Conservation (phyloP, 1,140 invertebrate species). For the Megalonaias nervosa region DNA sequence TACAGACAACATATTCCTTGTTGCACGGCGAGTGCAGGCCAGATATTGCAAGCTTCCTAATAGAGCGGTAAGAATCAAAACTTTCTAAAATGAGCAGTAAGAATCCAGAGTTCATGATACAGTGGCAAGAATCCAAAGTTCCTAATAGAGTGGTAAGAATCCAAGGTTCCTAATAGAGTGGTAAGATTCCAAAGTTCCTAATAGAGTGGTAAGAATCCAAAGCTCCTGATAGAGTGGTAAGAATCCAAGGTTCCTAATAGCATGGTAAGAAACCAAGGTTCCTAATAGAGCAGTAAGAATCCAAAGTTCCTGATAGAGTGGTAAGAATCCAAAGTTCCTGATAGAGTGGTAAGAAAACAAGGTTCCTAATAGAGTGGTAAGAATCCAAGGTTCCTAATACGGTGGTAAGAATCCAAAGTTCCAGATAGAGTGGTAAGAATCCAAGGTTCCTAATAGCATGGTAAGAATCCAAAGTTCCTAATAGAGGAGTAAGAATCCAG, state of each 20-base stretch:
- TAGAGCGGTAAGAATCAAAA: constrained; percentile 23
- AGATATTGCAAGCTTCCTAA: constrained; percentile 31
- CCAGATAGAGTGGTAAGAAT: no score
- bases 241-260: neutral
- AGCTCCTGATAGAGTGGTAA: constrained; percentile 27
- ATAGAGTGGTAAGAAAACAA: no score
- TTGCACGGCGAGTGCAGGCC: constrained; percentile 50
- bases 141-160: constrained; percentile 28
- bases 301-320: constrained; percentile 9
- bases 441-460: no score
- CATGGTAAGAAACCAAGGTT: no score
- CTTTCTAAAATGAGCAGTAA: neutral
- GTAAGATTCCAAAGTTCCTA: no score
- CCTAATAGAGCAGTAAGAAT: neutral
- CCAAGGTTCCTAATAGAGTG: neutral
- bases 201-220: neutral
- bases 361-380: neutral
- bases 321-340: constrained; percentile 11
- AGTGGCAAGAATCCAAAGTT: neutral
- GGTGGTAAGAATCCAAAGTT: no score
- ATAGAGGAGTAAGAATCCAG: no score
- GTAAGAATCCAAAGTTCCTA: no score
- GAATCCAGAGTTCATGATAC: neutral
- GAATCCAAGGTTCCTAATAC: neutral
- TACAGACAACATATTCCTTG: constrained; percentile 52